Base-by-base conservation (phyloP, 2,888 invertebrate genomes). In the Meliscaeva auricollis region DNA sequence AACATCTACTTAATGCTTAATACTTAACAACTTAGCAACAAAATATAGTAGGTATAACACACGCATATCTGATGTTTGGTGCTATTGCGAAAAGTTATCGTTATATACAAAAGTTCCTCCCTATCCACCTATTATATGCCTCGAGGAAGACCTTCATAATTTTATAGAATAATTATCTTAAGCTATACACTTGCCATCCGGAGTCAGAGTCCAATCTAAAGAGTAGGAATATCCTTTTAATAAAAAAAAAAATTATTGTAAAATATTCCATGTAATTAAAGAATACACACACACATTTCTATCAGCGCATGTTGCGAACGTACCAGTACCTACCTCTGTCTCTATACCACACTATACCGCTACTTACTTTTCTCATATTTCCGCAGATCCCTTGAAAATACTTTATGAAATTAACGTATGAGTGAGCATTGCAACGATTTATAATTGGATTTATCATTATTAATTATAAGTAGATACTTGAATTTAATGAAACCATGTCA, bases 401-500 rank as follows among this genome's bases (percentile, higher is more conserved):
- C 68, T 75, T 56, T 74, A 11, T 41, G 44, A 72, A 75, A 60
- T 77, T 26, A 60, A 69, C 78, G 74, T 50, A 78, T 74, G 78
- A 80, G 26, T 84, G 75, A 75, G 52, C 70, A 73, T 72, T 56
- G 22, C 66, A 74, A 70, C 69, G 70, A 68, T 70, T 66, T 70
- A 58, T 80, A 79, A 84, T 75, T 79, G 58, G 75, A 84, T 84
- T 79, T 75, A 79, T 84, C 70, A 84, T 79, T 66, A 66, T 79
- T 84, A 79, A 84, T n/a, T n/a, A n/a, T 60, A 84, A 84, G 66
- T 54, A 75, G 66, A 58, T 75, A 79, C 79, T 79, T 84, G 79
- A 75, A 70, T 79, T 84, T 79, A 75, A 84, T 75, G 75, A 84
- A 84, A 84, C 79, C 79, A 75, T 84, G 84, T 79, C 84, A 84